Conservation (phyloP, 2,113 vertebrate species). For the Spheniscus mendiculus region DNA sequence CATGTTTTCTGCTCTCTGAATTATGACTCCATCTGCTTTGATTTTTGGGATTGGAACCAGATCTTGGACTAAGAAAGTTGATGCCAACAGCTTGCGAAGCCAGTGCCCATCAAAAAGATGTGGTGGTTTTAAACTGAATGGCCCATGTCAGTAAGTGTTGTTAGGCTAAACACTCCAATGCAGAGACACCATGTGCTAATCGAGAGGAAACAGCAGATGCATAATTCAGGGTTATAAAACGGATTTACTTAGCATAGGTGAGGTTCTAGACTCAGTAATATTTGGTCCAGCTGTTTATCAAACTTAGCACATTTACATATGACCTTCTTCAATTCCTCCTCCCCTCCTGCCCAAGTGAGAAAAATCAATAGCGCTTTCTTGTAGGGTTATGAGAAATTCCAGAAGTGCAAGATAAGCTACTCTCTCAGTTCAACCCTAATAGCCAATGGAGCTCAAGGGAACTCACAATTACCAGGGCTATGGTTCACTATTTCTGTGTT, state of each 20-base stretch:
- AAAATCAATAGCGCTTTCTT: slow-evolving; percentile 64
- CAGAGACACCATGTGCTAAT: neutral
- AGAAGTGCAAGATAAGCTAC: slow-evolving; percentile 60
- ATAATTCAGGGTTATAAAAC: neutral
- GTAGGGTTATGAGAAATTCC: slow-evolving; percentile 61
- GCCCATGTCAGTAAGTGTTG: neutral
- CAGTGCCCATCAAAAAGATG: neutral
- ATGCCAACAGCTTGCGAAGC: neutral
- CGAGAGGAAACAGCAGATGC: neutral
- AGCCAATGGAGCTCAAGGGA: slow-evolving; percentile 22
- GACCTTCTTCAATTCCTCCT: slow-evolving; percentile 20
- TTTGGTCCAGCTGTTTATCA: neutral
- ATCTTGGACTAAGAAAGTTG: neutral
- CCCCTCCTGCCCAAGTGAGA: neutral
- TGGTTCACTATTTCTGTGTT: neutral
- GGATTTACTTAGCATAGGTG: neutral
- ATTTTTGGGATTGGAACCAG: neutral
- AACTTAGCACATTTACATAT: slow-evolving; percentile 25
- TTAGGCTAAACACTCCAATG: neutral
- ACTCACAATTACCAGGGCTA: neutral
- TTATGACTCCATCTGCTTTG: slow-evolving; percentile 18
- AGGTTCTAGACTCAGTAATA: slow-evolving; percentile 1
- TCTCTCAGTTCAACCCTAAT: neutral
- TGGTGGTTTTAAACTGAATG: neutral
- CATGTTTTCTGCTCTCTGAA: neutral